Evolutionary conservation across 92 coral and sea anemone genomes (phyloP).

Genomic region (Epizoanthus stellaris): DNA sequence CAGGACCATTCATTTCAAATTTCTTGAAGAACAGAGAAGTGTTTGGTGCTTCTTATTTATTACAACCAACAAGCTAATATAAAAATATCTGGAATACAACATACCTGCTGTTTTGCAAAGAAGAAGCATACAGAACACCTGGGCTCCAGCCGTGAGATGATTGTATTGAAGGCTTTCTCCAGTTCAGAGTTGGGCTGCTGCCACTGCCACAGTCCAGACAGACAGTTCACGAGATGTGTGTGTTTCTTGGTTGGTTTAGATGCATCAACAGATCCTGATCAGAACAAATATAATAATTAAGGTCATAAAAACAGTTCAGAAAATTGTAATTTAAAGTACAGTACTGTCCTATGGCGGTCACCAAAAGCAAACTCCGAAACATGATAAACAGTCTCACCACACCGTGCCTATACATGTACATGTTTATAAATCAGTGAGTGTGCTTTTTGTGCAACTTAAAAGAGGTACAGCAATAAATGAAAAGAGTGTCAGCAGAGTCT

Average conservation of each 20-base stretch:
- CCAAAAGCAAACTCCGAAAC: no score
- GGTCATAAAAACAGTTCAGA: background rate
- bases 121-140: slow-evolving; percentile 74
- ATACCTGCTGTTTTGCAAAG: slow-evolving; percentile 71
- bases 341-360: no score
- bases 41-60: no score
- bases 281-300: background rate
- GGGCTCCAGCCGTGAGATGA: slow-evolving; percentile 64
- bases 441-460: no score
- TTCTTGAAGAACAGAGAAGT: no score
- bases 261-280: slow-evolving; percentile 4
- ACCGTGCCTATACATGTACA: no score
- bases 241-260: slow-evolving; percentile 29
- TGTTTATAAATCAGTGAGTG: no score
- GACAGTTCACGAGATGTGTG: slow-evolving; percentile 45
- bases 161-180: slow-evolving; percentile 73
- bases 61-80: no score
- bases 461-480: no score
- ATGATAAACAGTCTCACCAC: no score
- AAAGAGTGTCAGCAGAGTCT: no score
- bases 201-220: slow-evolving; percentile 76
- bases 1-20: no score
- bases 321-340: background rate
- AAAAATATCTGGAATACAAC: background rate
- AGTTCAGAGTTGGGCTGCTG: slow-evolving; percentile 66